Conservation (phyloP, 2,888 invertebrate species). For the Leistus spinibarbis region DNA sequence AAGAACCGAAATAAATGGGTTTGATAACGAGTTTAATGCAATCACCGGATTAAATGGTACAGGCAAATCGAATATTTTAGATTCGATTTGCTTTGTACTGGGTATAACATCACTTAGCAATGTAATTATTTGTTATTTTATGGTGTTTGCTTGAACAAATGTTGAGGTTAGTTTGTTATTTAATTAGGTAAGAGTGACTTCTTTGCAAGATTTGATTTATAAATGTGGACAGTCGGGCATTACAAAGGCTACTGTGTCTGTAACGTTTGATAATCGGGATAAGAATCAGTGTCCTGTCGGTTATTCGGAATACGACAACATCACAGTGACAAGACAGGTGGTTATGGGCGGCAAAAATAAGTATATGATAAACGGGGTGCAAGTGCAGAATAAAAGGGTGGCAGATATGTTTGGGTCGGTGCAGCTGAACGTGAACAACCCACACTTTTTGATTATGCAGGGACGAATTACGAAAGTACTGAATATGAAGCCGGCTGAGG, state of each 20-base stretch:
- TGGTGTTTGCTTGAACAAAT: background rate
- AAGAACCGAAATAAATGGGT: slow-evolving; percentile 87
- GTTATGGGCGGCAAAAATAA: slow-evolving; percentile 89
- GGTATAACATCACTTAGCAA: slow-evolving; percentile 92
- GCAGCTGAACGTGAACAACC: slow-evolving; percentile 98
- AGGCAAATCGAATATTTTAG: slow-evolving; percentile 97
- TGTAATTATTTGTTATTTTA: slow-evolving; percentile 62
- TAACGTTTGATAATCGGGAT: slow-evolving; percentile 93
- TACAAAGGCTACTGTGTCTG: slow-evolving; percentile 93
- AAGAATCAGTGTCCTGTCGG: slow-evolving; percentile 83
- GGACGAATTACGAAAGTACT: slow-evolving; percentile 98
- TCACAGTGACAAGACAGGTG: slow-evolving; percentile 90
- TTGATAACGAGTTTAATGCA: slow-evolving; percentile 95
- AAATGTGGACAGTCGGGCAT: slow-evolving; percentile 97
- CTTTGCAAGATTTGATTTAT: slow-evolving; percentile 94
- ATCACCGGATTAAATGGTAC: slow-evolving; percentile 98
- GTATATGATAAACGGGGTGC: slow-evolving; percentile 91
- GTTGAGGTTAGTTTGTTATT: background rate
- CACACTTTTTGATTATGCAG: slow-evolving; percentile 99
- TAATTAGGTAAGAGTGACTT: slow-evolving; percentile 84
- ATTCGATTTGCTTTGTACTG: slow-evolving; percentile 96
- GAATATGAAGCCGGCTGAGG: slow-evolving; percentile 98
- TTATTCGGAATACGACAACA: slow-evolving; percentile 89
- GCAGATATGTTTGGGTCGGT: slow-evolving; percentile 95
- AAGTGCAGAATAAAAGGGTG: slow-evolving; percentile 88